Base-by-base conservation (phyloP, 2,797 vertebrate species). In the Spea hammondii region DNA sequence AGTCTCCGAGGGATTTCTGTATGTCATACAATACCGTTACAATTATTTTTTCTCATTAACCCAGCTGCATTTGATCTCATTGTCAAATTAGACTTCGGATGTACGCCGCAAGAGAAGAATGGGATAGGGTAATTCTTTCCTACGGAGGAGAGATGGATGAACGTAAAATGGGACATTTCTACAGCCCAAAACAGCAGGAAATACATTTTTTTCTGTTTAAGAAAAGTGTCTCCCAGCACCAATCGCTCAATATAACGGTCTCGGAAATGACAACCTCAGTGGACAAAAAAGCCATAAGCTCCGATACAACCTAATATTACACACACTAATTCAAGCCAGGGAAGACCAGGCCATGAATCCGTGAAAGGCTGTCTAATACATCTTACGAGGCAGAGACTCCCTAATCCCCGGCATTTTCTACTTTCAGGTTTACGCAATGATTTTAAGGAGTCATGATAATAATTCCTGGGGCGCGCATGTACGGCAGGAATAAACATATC, bases 141-240 rank as follows among this genome's bases (percentile, higher is more conserved):
- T 69, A 74, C 75, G 64, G 78, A 53, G 46, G 69, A 72, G 46
- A 67, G 69, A 72, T 13, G 46, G 44, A 76, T 68, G 32, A 74
- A 64, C 46, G 54, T 17, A 11, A 48, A 72, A 72, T 66, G 64
- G 73, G 74, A 70, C 78, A 49, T 80, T 62, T 71, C 50, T 66
- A 68, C 66, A 48, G 79, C 70, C 74, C 69, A 77, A 81, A 32
- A 77, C 53, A 2, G 74, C 64, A 60, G 68, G 74, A 54, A 72
- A 81, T 81, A 81, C 66, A 81, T 81, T 76, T 77, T 32, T 60
- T 72, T 47, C 48, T 51, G 54, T 77, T 81, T 76, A 81, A 81
- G 74, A 47, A 77, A 81, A 60, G 74, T 70, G 62, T 81, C 74
- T 77, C 74, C 66, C 14, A 75, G 79, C 54, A 68, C 53, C 79